These are phyloP conservation scores for Syritta pipiens DNA, from an alignment of 2,888 invertebrate genomes.

Conservation along the genomic window DNA sequence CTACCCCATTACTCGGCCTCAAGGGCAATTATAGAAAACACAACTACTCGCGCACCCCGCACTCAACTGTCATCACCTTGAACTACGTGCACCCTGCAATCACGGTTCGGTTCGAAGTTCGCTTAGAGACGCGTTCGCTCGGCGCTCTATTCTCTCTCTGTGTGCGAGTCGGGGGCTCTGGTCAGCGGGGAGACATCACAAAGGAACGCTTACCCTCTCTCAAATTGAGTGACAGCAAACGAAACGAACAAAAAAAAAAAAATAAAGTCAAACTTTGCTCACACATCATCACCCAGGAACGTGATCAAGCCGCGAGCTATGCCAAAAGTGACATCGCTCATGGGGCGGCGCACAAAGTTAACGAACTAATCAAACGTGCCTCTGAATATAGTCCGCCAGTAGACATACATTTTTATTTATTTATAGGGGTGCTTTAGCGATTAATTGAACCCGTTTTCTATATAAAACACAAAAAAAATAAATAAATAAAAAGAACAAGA, in stretches of 20 bases:
- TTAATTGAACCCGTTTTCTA: conserved; percentile 17
- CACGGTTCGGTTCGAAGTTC: conserved; percentile 21
- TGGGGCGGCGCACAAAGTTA: conserved; percentile 24
- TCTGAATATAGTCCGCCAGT: not conserved
- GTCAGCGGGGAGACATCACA: too few relatives aligned
- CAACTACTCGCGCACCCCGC: conserved; percentile 6
- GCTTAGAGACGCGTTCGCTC: too few relatives aligned
- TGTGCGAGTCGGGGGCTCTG: too few relatives aligned
- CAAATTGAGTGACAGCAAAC: too few relatives aligned
- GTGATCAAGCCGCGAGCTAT: conserved; percentile 29
- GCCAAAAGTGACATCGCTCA: conserved; percentile 36
- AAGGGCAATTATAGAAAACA: not conserved
- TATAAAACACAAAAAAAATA: too few relatives aligned
- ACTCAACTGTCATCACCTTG: conserved; percentile 14
- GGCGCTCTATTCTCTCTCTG: too few relatives aligned
- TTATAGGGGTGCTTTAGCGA: not conserved
- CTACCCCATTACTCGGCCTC: too few relatives aligned
- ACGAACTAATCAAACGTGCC: conserved; percentile 45
- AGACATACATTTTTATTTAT: not conserved
- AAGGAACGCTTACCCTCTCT: too few relatives aligned
- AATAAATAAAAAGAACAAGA: too few relatives aligned
- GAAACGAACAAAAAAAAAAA: too few relatives aligned
- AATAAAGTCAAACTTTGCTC: conserved; percentile 6
- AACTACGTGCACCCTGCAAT: conserved; percentile 12
- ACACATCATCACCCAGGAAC: conserved; percentile 26